Percentiles rank a stretch among this genome's conserved stretches.
phyloP scores from a whole-genome alignment of 2,797 vertebrate species.

The Botia almorhae region DNA sequence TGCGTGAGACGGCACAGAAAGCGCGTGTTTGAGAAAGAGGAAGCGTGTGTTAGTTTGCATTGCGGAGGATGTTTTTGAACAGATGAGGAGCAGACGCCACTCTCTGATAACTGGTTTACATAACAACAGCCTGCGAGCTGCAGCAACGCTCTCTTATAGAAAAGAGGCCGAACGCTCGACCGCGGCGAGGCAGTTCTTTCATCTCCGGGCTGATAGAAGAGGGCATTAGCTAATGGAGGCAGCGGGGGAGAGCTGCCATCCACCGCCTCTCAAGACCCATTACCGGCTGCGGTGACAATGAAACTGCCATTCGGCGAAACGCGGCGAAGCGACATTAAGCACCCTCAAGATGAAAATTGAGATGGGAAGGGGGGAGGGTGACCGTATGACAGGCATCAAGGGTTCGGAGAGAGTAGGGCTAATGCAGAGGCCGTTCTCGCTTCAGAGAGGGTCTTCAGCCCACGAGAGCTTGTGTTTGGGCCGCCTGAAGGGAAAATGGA shows the following conservation, averaged over 20 bases:
- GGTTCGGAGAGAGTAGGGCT: conserved; percentile 83
- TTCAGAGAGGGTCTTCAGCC: conserved; percentile 75
- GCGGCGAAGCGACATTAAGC: conserved; percentile 79
- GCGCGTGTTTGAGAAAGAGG: background rate
- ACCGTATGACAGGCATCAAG: conserved; percentile 63
- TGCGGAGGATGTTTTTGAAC: conserved; percentile 35
- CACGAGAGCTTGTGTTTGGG: conserved; percentile 79
- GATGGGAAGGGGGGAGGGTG: conserved; percentile 71
- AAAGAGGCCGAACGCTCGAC: conserved; percentile 53
- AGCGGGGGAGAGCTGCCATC: conserved; percentile 71
- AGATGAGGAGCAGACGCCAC: conserved; percentile 49
- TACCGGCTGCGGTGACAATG: conserved; percentile 73
- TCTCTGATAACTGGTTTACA: conserved; percentile 66
- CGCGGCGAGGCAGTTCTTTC: conserved; percentile 62
- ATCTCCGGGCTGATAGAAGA: conserved; percentile 74
- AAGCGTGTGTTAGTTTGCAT: conserved; percentile 3
- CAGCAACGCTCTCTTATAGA: conserved; percentile 23
- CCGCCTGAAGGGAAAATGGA: conserved; percentile 72
- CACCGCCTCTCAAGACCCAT: conserved; percentile 79
- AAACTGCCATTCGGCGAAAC: conserved; percentile 72
- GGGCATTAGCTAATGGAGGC: conserved; percentile 84
- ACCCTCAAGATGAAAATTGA: conserved; percentile 84
- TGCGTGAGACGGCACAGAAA: background rate
- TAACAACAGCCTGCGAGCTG: conserved; percentile 55
- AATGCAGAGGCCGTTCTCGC: conserved; percentile 36